Conservation (phyloP, 2,888 invertebrate species). For the Drosophila formosana region DNA sequence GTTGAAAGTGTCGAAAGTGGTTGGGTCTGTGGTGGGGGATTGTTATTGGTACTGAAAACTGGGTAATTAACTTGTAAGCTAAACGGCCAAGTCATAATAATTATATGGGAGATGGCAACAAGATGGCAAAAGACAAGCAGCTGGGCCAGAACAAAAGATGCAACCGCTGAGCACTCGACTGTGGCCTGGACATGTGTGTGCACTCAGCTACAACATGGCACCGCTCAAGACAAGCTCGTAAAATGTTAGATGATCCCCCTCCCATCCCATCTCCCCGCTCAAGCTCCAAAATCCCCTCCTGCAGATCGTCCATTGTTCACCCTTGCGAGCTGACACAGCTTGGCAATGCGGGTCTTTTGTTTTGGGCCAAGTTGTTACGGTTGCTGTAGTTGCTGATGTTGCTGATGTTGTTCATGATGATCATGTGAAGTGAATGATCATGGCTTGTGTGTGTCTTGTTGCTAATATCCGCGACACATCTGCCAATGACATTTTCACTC, state of each 20-base stretch:
- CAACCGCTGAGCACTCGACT: slow-evolving; percentile 41
- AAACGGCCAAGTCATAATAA: slow-evolving; percentile 77
- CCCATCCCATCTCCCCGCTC: neutral
- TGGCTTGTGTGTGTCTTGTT: slow-evolving; percentile 35
- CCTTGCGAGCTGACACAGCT: slow-evolving; percentile 10
- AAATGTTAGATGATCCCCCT: slow-evolving; percentile 53
- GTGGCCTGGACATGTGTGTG: slow-evolving; percentile 49
- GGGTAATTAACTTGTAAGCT: slow-evolving; percentile 78
- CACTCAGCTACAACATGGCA: slow-evolving; percentile 42
- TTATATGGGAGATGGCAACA: slow-evolving; percentile 59
- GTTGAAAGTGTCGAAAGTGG: slow-evolving; percentile 75
- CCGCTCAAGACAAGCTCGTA: slow-evolving; percentile 50
- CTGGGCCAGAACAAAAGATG: slow-evolving; percentile 50
- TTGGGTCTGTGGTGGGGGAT: slow-evolving; percentile 28
- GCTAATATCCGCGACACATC: slow-evolving; percentile 77
- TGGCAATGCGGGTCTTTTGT: slow-evolving; percentile 59
- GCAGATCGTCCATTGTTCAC: slow-evolving; percentile 38
- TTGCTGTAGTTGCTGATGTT: slow-evolving; percentile 10
- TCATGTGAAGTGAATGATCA: slow-evolving; percentile 36
- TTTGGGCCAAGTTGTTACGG: slow-evolving; percentile 24
- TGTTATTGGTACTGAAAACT: slow-evolving; percentile 26
- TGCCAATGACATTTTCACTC: slow-evolving; percentile 80
- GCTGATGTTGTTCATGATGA: slow-evolving; percentile 23
- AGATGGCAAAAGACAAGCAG: slow-evolving; percentile 30
- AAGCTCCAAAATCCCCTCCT: neutral